phyloP scores from a whole-genome alignment of 2,113 vertebrate genomes.

The Crotalus viridis region DNA sequence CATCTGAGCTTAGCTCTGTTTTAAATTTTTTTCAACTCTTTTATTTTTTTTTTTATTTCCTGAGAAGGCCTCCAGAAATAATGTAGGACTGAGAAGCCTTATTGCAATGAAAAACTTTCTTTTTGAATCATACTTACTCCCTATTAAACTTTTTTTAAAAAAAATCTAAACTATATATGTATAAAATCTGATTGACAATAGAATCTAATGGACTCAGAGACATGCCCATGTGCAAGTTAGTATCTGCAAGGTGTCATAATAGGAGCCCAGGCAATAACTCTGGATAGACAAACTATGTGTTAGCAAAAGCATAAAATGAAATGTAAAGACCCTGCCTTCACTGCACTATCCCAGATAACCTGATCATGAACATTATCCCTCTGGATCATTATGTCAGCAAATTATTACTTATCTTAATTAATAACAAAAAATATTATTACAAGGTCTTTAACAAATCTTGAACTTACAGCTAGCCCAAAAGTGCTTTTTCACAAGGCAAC shows the following conservation, averaged over 20 bases:
- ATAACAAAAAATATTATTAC: not conserved
- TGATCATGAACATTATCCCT: not conserved
- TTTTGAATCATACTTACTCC: not conserved
- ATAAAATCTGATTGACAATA: not conserved
- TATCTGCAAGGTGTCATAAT: not conserved
- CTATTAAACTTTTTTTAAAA: not conserved
- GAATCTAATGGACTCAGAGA: not conserved
- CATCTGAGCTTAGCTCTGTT: not conserved
- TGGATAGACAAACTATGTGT: not conserved
- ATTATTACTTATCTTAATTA: not conserved
- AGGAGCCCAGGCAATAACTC: not conserved
- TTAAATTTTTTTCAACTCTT: not conserved
- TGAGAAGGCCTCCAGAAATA: not conserved
- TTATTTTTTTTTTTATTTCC: not conserved
- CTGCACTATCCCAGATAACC: not conserved
- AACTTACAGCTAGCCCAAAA: not conserved
- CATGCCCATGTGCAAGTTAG: not conserved
- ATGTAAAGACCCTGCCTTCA: not conserved
- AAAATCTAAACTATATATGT: not conserved
- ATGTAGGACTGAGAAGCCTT: not conserved
- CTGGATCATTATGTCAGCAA: not conserved
- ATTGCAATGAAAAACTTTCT: not conserved
- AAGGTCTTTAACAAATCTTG: not conserved
- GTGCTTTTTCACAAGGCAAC: too few relatives aligned
- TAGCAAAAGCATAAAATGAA: not conserved